Percentiles rank a stretch among this genome's conserved stretches.
Evolutionary conservation across 2,888 invertebrate species (phyloP).

Genomic region (Mechanitis messenoides): DNA sequence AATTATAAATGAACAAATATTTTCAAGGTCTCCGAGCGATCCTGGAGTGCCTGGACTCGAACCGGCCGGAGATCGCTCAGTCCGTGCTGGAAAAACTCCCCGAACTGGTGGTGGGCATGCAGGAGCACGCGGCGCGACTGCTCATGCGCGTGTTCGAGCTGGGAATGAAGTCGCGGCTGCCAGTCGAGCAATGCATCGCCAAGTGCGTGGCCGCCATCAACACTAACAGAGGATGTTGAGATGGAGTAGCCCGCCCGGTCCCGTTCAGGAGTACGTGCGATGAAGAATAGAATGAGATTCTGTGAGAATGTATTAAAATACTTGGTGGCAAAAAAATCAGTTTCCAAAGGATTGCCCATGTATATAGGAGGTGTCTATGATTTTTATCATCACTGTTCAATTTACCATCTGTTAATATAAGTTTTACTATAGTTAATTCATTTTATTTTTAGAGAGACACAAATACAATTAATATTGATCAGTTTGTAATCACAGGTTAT

Average conservation of each 20-base stretch:
- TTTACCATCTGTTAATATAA: too few relatives aligned
- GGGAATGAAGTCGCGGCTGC: constrained; percentile 86
- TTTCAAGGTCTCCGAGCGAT: constrained; percentile 82
- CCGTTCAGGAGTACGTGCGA: background rate
- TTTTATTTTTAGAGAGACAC: too few relatives aligned
- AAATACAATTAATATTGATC: too few relatives aligned
- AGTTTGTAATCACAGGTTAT: too few relatives aligned
- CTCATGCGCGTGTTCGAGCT: constrained; percentile 88
- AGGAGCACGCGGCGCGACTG: constrained; percentile 88
- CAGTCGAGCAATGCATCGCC: constrained; percentile 84
- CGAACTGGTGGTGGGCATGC: constrained; percentile 88
- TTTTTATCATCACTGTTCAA: too few relatives aligned
- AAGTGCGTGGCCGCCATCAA: constrained; percentile 89
- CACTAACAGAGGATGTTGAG: constrained; percentile 86
- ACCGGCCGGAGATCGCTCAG: constrained; percentile 86
- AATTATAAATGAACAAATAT: too few relatives aligned
- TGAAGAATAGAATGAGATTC: background rate
- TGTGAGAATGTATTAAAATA: background rate
- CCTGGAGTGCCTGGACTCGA: constrained; percentile 87
- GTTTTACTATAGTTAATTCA: too few relatives aligned
- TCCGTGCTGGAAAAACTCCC: constrained; percentile 88
- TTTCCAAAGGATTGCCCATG: background rate
- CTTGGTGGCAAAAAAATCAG: background rate
- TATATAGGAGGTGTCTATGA: background rate
- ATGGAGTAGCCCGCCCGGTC: constrained; percentile 3